phyloP scores from a whole-genome alignment of 2,888 invertebrate genomes.

The Amiota mariae region DNA sequence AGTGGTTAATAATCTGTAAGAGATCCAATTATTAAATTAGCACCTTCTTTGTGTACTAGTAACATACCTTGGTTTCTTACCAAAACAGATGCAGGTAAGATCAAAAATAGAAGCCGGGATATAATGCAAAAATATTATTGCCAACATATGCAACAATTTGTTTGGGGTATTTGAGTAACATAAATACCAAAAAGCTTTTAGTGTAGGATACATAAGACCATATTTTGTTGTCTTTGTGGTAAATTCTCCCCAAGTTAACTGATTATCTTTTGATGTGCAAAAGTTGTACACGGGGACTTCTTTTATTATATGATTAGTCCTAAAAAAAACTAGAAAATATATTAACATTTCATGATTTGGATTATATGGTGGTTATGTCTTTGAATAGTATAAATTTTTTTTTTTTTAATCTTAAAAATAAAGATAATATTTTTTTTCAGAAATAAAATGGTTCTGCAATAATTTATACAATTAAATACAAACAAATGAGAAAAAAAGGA shows the following conservation, averaged over 20 bases:
- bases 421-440: too few relatives aligned
- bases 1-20: constrained; percentile 80
- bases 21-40: background rate
- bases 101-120: constrained; percentile 80
- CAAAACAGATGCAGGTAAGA: constrained; percentile 75
- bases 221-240: constrained; percentile 77
- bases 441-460: too few relatives aligned
- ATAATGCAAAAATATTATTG: constrained; percentile 79
- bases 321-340: constrained; percentile 2
- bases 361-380: too few relatives aligned
- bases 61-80: constrained; percentile 78
- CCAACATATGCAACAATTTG: constrained; percentile 75
- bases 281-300: constrained; percentile 87
- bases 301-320: constrained; percentile 54
- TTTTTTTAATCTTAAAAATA: too few relatives aligned
- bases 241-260: constrained; percentile 84
- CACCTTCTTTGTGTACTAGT: background rate
- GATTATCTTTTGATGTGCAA: constrained; percentile 88
- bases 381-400: too few relatives aligned
- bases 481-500: too few relatives aligned
- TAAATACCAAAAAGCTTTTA: constrained; percentile 81
- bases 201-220: constrained; percentile 77
- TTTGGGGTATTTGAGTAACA: constrained; percentile 77
- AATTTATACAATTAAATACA: too few relatives aligned
- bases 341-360: too few relatives aligned